Evolutionary conservation across 2,797 vertebrate genomes (phyloP), one percentile per base, ranked within the genome.

Genomic region (Brachyalestes nurse): DNA sequence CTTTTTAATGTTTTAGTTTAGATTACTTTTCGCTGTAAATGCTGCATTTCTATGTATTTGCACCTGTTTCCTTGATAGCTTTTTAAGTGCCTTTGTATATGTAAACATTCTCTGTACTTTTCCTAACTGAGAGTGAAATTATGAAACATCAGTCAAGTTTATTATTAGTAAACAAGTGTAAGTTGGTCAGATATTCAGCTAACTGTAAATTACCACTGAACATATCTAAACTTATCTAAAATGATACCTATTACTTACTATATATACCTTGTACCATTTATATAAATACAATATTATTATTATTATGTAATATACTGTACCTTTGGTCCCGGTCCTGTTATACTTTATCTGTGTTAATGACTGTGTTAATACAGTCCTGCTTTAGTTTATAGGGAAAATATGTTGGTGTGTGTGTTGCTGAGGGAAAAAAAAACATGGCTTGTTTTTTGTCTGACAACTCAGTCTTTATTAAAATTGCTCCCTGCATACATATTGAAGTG

Each of bases 401-500:
- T 49, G 23, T 51, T 2, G 75, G 17, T 57, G 5, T 72, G 71
- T 47, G 12, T 47, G 40, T 19, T 19, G 45, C 47, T 65, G 12
- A 40, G 25, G 6, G 19, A 19, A 38, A 25, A 12, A 72, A 42
- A 58, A 65, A 73, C n/a, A 45, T 38, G 28, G 9, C 6, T 45
- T 28, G 28, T 21, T 19, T 49, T 84, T 86, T 76, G 23, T 84
- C 76, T 85, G 86, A 88, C 87, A 84, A 82, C 77, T 86, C 77
- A 86, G 75, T 87, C 72, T 89, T 90, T 89, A 90, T 88, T 89
- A 76, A 75, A 82, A 84, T 83, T 86, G 77, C 55, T 88, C 82
- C 81, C 81, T 83, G 85, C 84, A 64, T 84, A 85, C 80, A 84
- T 83, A 82, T 84, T 83, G 83, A 78, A 85, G 83, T 49, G 72